These are phyloP conservation scores for Meandrina meandrites DNA, from an alignment of 92 coral and sea anemone species.

Conservation along the genomic window DNA sequence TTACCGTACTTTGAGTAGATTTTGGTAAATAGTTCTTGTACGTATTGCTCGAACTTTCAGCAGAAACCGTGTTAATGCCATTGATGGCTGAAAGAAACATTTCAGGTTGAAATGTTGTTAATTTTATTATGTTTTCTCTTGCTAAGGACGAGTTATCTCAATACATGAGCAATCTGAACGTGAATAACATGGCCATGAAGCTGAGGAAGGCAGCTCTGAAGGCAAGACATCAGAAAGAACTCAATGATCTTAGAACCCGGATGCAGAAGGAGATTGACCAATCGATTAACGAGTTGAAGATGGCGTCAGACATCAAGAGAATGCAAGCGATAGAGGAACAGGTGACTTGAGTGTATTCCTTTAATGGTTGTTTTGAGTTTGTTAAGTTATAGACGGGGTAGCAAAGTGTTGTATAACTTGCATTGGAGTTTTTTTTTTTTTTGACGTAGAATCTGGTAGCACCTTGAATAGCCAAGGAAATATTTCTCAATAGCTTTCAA, in stretches of 20 bases:
- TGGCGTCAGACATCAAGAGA: slow-evolving; percentile 72
- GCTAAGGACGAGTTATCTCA: slow-evolving; percentile 72
- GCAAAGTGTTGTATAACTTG: too few species aligned
- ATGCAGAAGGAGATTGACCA: slow-evolving; percentile 94
- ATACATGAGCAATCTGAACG: slow-evolving; percentile 52
- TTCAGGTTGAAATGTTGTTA: too few species aligned
- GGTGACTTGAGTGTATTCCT: slow-evolving; percentile 33
- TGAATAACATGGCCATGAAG: slow-evolving; percentile 60
- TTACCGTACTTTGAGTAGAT: too few species aligned
- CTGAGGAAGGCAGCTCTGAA: slow-evolving; percentile 91
- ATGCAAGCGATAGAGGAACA: slow-evolving; percentile 83
- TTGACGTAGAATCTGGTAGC: too few species aligned
- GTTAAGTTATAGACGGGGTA: not conserved
- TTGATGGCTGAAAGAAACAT: too few species aligned
- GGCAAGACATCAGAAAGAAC: slow-evolving; percentile 84
- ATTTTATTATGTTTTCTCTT: not conserved
- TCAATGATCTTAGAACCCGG: slow-evolving; percentile 61
- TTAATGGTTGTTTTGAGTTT: not conserved
- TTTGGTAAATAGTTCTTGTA: too few species aligned
- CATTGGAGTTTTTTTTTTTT: too few species aligned
- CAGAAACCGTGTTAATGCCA: too few species aligned
- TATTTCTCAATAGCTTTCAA: too few species aligned
- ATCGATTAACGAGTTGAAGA: slow-evolving; percentile 84
- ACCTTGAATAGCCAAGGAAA: too few species aligned
- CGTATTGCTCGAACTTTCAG: too few species aligned